Base-by-base conservation (phyloP, 2,113 vertebrate species). In the Holacanthus passer region DNA sequence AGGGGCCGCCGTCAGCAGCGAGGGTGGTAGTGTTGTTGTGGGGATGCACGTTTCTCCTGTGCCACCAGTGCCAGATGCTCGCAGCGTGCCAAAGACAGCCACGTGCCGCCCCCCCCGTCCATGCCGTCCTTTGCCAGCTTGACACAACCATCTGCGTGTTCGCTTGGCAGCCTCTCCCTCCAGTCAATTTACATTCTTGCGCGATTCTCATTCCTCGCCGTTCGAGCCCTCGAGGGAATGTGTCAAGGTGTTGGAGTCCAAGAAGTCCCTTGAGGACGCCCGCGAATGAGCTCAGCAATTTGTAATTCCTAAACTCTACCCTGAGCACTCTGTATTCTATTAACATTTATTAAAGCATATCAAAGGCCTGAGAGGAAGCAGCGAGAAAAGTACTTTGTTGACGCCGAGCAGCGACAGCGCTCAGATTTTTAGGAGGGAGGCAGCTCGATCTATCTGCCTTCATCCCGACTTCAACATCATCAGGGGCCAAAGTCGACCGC, bases 101-200 rank as follows among this genome's bases (percentile, higher is more conserved):
- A 24, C 60, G 58, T 84, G 73, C 81, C 77, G 29, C 70, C 68
- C 17, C 65, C 27, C 62, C 71, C 59, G 8, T 43, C 24, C 63
- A 62, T 29, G 1, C 52, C 56, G 14, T 79, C 83, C 58, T 73
- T 39, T 88, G 86, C 88, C 89, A 90, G 86, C 75, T 71, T 58
- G 81, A 89, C 81, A 80, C 82, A 78, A 77, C 91, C 93, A 93
- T 94, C 91, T 94, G 92, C 70, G 53, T 24, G n/a, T 76, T 81
- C 43, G 50, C 86, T 88, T 86, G 87, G 85, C 89, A 90, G 81
- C 83, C 11, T 77, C 78, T 79, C 77, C 90, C 87, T 87, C 73
- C 81, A 91, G 83, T 74, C 82, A 63, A 86, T 92, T 92, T 82
- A 68, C 88, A 88, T 91, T 70, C 83, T 66, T 56, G 73, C 79